Evolutionary conservation across 2,113 vertebrate genomes (phyloP), one percentile per base, ranked within the genome.

Genomic region (Actinemys pallida): DNA sequence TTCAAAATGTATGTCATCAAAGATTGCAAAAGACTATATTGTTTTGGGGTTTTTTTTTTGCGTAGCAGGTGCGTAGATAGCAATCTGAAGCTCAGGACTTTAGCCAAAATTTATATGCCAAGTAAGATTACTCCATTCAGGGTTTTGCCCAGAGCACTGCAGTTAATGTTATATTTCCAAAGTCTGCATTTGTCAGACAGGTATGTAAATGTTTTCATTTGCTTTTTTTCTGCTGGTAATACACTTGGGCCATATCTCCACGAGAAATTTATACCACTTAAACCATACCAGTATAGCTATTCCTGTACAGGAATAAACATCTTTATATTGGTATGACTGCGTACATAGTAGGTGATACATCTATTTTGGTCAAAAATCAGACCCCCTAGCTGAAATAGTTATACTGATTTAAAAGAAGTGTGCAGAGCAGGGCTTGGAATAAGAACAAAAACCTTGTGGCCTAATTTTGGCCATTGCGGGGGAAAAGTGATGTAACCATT

Each of bases 1-100:
- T 7, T 62, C 25, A 7, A 8, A n/a, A 54, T 29, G 20, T 0
- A 0, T 69, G 52, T 0, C 5, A 3, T n/a, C 3, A 19, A 47
- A 8, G 7, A 19, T 54, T 45, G 17, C 53, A 57, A 31, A 72
- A 56, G 25, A 17, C 2, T 0, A 29, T 6, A 54, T 42, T 27
- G 12, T 2, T 56, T 45, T 56, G n/a, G 35, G 35, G 4, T 9
- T 69, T 22, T 72, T 35, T n/a, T 72, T 72, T 72, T 72, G n/a
- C 9, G 2, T 31, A n/a, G 29, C 25, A 81, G n/a, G 12, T 57
- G 47, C 9, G 56, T 47, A 42, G 53, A 42, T 22, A 0, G 53
- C 47, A 35, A 1, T n/a, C 35, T 83, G 8, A 75, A 93, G 86
- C 29, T 52, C 12, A 14, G 82, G 69, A 31, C 25, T 53, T 39